These are phyloP conservation scores for Atherinomorus stipes DNA, from an alignment of 2,113 vertebrate species.

Conservation along the genomic window DNA sequence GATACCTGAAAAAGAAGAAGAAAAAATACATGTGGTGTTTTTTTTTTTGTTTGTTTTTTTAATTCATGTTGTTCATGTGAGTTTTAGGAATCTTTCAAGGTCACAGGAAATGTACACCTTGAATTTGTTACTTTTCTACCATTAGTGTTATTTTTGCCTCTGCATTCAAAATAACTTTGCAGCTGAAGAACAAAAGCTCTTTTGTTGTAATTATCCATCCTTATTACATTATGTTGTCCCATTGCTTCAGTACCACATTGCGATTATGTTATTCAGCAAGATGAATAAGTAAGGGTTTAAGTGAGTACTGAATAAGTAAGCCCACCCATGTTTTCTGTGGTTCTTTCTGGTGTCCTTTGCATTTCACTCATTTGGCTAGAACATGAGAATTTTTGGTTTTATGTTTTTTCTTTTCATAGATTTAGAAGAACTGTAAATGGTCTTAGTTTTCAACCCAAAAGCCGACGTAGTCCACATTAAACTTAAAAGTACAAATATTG, in stretches of 20 bases:
- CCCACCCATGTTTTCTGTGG: no score
- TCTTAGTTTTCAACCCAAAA: neutral
- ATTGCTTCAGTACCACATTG: no score
- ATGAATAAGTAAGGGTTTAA: no score
- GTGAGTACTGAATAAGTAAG: no score
- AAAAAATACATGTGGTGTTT: no score
- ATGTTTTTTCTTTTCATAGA: no score
- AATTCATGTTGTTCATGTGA: neutral
- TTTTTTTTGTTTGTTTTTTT: no score
- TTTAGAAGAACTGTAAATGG: neutral
- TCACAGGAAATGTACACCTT: slow-evolving; percentile 11
- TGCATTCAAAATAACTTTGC: neutral
- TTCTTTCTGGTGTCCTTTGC: neutral
- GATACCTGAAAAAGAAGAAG: neutral
- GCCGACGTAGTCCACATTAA: no score
- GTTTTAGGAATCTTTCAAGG: slow-evolving; percentile 16
- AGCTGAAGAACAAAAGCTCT: slow-evolving; percentile 1
- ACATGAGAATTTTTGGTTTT: neutral
- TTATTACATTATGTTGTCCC: neutral
- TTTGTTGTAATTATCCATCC: neutral
- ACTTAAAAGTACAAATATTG: neutral
- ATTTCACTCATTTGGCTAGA: neutral
- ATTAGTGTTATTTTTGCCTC: neutral
- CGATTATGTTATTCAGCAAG: no score
- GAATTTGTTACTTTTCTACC: neutral